Percentiles rank a stretch among this genome's conserved stretches.
These are phyloP conservation scores for Pimpla rufipes DNA, from an alignment of 2,888 invertebrate species.

Conservation along the genomic window DNA sequence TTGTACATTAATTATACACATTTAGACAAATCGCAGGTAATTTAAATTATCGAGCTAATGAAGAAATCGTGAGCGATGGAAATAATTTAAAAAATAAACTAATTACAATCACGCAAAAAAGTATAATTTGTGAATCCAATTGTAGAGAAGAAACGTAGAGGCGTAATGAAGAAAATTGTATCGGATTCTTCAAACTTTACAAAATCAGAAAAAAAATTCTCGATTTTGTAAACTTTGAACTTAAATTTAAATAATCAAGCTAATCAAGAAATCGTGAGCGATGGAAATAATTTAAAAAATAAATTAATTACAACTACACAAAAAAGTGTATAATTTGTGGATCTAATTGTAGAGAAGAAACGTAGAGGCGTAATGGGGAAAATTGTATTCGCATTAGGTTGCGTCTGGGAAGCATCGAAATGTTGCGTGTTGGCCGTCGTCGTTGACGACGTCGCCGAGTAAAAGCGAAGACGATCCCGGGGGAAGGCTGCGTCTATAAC, in stretches of 20 bases:
- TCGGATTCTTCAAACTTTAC: too few species aligned
- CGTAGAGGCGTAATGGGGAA: constrained; percentile 11
- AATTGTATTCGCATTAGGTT: constrained; percentile 5
- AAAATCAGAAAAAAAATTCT: too few species aligned
- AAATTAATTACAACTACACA: too few species aligned
- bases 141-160: constrained; percentile 64
- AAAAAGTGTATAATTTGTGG: not conserved
- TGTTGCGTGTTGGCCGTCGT: constrained; percentile 23
- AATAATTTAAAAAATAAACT: not conserved
- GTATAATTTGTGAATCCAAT: too few species aligned
- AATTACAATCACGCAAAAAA: not conserved
- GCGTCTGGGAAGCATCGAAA: constrained; percentile 23
- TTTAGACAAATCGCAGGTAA: not conserved
- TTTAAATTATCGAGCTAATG: not conserved
- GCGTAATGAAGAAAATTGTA: too few species aligned
- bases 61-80: not conserved
- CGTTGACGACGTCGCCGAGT: constrained; percentile 15
- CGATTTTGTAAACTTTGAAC: too few species aligned
- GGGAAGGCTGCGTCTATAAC: constrained; percentile 58
- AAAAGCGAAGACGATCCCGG: constrained; percentile 51
- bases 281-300: too few species aligned
- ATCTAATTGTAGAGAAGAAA: constrained; percentile 8
- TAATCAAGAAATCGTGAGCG: too few species aligned
- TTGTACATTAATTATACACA: too few species aligned
- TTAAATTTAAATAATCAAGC: too few species aligned